A percentile compares a stretch with the other conserved stretches of the same genome.
phyloP scores from a whole-genome alignment of 2,797 vertebrate genomes.

The Gephyroberyx darwinii region DNA sequence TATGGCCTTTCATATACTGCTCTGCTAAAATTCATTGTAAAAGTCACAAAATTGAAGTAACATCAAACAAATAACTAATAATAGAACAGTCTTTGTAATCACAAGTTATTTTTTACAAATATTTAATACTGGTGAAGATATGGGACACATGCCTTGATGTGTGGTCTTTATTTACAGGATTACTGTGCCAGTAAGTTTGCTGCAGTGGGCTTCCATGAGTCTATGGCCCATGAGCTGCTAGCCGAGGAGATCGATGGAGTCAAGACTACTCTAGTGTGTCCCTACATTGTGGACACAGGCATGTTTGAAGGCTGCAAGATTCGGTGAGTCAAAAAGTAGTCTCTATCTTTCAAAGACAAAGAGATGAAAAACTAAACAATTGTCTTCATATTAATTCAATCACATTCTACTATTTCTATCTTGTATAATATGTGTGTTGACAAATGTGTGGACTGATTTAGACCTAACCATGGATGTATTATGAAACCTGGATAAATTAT shows the following conservation, averaged over 20 bases:
- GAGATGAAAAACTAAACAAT: no score
- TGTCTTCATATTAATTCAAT: no score
- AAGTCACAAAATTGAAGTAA: neutral
- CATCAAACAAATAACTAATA: neutral
- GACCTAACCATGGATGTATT: neutral
- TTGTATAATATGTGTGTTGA: no score
- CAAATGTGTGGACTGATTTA: neutral
- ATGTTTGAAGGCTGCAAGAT: conserved; percentile 78
- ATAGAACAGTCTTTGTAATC: neutral
- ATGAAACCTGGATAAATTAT: no score
- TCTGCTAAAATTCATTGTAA: neutral
- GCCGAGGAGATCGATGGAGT: conserved; percentile 72
- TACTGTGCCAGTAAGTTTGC: conserved; percentile 82
- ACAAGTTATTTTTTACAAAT: neutral
- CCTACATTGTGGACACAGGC: conserved; percentile 77
- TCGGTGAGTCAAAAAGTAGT: conserved; percentile 44
- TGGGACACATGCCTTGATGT: neutral
- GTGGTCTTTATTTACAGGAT: conserved; percentile 58
- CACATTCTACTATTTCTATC: no score
- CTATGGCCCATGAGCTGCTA: conserved; percentile 77
- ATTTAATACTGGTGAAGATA: neutral
- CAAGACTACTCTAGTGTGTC: conserved; percentile 78
- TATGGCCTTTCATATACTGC: neutral
- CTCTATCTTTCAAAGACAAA: no score
- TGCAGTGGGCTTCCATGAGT: conserved; percentile 80